These are phyloP conservation scores for Bursaphelenchus okinawaensis DNA, from an alignment of 2,888 invertebrate species.

Conservation along the genomic window DNA sequence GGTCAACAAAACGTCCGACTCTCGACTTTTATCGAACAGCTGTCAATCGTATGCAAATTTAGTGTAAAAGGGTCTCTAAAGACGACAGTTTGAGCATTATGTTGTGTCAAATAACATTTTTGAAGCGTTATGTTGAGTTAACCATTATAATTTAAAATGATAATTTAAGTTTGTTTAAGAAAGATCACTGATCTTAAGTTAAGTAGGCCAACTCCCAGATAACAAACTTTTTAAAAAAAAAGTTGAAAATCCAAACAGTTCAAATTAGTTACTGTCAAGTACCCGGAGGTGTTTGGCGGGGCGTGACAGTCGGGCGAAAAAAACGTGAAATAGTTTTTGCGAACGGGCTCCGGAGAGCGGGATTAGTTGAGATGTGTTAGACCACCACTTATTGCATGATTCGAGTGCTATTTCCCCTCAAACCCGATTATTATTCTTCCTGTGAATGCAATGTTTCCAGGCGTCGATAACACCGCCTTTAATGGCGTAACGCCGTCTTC, in stretches of 20 bases:
- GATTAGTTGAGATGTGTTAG: neutral
- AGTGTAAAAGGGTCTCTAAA: too few relatives aligned
- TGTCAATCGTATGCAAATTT: neutral
- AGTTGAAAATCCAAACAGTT: neutral
- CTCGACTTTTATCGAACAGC: neutral
- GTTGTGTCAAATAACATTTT: too few relatives aligned
- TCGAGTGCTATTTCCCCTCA: neutral
- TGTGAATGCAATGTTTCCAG: neutral
- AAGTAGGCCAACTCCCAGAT: too few relatives aligned
- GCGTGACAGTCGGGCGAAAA: neutral
- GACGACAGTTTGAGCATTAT: too few relatives aligned
- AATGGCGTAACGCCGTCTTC: conserved; percentile 1
- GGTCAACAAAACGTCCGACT: neutral
- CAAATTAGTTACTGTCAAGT: neutral
- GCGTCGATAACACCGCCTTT: conserved; percentile 11
- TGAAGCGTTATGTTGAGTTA: too few relatives aligned
- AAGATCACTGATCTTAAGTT: too few relatives aligned
- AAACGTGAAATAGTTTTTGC: neutral
- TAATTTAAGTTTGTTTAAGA: too few relatives aligned
- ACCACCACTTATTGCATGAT: neutral
- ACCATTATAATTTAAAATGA: too few relatives aligned
- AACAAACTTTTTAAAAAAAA: neutral
- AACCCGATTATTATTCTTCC: neutral
- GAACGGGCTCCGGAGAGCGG: neutral
- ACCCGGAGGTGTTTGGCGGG: neutral